Percentiles rank a stretch among this genome's conserved stretches.
phyloP scores from a whole-genome alignment of 2,797 vertebrate species.

The Schizopygopsis malacanthus region DNA sequence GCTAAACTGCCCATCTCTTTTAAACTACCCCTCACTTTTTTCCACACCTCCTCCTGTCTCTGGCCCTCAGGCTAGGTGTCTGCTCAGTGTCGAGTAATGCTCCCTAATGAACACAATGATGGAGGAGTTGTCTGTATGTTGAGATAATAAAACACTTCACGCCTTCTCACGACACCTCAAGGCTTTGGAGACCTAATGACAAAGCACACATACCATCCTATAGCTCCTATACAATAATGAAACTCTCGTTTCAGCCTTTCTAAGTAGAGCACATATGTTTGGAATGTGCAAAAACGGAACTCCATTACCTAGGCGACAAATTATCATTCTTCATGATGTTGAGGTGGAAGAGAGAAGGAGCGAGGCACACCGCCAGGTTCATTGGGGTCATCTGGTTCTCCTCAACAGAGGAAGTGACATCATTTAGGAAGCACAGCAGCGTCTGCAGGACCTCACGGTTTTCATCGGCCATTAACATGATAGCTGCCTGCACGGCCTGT shows the following conservation, averaged over 20 bases:
- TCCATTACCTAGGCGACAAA: slow-evolving; percentile 85
- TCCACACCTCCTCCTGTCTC: slow-evolving; percentile 3
- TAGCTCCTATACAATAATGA: neutral
- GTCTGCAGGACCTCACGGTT: slow-evolving; percentile 95
- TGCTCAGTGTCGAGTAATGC: slow-evolving; percentile 6
- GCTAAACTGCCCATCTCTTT: neutral
- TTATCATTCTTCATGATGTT: slow-evolving; percentile 95
- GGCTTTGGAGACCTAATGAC: slow-evolving; percentile 13
- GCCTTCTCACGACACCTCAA: slow-evolving; percentile 20
- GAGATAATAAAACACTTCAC: slow-evolving; percentile 40
- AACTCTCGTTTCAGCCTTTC: neutral
- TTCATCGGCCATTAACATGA: slow-evolving; percentile 96
- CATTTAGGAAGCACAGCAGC: slow-evolving; percentile 92
- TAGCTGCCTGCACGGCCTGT: slow-evolving; percentile 91
- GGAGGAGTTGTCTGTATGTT: slow-evolving; percentile 26
- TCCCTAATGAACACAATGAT: slow-evolving; percentile 43
- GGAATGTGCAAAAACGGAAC: neutral
- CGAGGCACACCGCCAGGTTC: slow-evolving; percentile 97
- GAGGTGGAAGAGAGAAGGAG: slow-evolving; percentile 97
- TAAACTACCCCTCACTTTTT: neutral
- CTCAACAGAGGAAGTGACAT: slow-evolving; percentile 88
- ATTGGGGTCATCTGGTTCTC: slow-evolving; percentile 99
- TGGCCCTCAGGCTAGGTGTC: slow-evolving; percentile 27
- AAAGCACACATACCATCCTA: slow-evolving; percentile 13
- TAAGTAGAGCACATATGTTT: neutral